Evolutionary conservation across 1,140 invertebrate species (phyloP).

Genomic region (Brachionus sp.): DNA sequence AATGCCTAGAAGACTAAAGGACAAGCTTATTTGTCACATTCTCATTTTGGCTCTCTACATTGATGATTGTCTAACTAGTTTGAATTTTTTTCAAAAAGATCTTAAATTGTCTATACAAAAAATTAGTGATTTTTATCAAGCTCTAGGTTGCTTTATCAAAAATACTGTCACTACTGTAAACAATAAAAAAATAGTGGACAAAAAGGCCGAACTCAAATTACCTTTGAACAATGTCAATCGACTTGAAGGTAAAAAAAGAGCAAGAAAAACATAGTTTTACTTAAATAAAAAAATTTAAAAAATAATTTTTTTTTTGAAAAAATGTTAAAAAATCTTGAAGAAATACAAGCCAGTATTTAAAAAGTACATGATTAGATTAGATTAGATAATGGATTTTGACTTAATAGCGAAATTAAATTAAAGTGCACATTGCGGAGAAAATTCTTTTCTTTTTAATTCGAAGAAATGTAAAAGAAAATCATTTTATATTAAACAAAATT

Average conservation of each 20-base stretch:
- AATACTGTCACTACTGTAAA: conserved; percentile 14
- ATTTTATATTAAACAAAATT: no score
- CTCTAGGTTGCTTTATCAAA: conserved; percentile 39
- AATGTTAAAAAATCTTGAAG: no score
- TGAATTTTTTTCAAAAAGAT: conserved; percentile 46
- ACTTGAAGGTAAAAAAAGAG: conserved; percentile 5
- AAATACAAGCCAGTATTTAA: no score
- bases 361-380: no score
- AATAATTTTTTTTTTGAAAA: background rate
- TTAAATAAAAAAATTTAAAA: background rate
- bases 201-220: conserved; percentile 32
- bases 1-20: conserved; percentile 47
- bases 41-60: conserved; percentile 46
- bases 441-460: no score
- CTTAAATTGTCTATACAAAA: conserved; percentile 38
- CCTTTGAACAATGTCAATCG: background rate
- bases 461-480: no score
- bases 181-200: background rate
- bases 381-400: no score
- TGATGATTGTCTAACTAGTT: conserved; percentile 37
- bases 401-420: no score
- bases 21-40: conserved; percentile 46
- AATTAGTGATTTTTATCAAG: conserved; percentile 38
- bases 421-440: no score
- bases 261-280: conserved; percentile 16